These are phyloP conservation scores for Lytechinus pictus DNA, from an alignment of 35 echinoderm and acorn worm genomes.

Conservation along the genomic window DNA sequence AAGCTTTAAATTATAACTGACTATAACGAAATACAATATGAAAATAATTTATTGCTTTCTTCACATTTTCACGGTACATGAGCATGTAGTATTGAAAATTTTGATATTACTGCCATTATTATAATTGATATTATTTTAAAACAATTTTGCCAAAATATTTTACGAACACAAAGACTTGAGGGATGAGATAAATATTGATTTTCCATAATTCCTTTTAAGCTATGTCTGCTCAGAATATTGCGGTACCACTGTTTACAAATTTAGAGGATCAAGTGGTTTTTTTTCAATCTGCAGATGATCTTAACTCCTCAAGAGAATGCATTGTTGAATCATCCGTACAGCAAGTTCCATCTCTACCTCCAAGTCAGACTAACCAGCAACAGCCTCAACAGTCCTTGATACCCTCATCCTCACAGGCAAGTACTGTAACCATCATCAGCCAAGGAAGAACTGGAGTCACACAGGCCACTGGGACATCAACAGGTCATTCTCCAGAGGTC, in stretches of 20 bases:
- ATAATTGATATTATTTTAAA: no score
- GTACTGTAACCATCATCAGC: neutral
- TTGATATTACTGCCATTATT: no score
- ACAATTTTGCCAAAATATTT: no score
- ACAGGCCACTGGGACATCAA: neutral
- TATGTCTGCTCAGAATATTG: no score
- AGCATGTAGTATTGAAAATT: no score
- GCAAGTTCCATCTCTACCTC: neutral
- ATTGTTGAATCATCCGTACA: neutral
- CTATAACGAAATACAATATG: no score
- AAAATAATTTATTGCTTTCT: no score
- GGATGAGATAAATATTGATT: no score
- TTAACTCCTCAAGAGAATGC: neutral
- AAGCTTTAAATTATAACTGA: no score
- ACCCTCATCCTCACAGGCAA: neutral
- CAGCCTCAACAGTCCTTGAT: neutral
- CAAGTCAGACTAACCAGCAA: neutral
- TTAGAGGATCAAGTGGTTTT: neutral
- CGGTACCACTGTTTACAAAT: neutral
- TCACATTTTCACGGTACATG: no score
- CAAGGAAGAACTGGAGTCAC: neutral
- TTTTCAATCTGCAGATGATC: neutral
- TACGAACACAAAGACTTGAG: no score
- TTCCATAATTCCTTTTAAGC: no score
- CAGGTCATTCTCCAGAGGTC: neutral